phyloP scores from a whole-genome alignment of 2,888 invertebrate species.

The Cephus sareptanus region DNA sequence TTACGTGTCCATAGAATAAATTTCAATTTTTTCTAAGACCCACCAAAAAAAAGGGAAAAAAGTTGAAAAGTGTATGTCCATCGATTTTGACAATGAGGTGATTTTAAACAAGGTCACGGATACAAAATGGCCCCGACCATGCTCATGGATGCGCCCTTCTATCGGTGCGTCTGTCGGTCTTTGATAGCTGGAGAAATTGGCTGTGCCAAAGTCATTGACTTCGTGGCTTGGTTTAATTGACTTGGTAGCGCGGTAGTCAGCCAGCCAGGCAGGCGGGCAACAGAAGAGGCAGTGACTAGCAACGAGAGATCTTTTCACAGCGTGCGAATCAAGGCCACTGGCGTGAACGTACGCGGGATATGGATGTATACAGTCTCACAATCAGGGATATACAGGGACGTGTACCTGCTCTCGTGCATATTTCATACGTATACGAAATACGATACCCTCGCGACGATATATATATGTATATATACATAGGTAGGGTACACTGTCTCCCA shows the following conservation, averaged over 20 bases:
- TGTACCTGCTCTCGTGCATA: not conserved
- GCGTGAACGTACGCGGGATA: not conserved
- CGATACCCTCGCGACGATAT: not conserved
- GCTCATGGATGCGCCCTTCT: no score
- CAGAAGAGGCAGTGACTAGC: no score
- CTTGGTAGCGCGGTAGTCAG: constrained; percentile 18
- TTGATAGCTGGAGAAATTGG: constrained; percentile 2
- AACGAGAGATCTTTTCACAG: constrained; percentile 44
- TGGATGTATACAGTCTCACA: not conserved
- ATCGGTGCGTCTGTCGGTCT: no score
- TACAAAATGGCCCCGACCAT: no score
- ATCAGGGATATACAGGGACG: not conserved
- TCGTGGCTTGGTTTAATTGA: constrained; percentile 56
- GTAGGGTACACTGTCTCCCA: not conserved
- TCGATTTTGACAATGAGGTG: no score
- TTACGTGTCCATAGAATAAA: no score
- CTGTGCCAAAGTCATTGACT: constrained; percentile 50
- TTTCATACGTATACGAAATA: not conserved
- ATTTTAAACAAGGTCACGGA: no score
- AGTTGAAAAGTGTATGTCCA: no score
- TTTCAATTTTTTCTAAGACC: no score
- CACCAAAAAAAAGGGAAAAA: no score
- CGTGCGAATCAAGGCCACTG: constrained; percentile 48
- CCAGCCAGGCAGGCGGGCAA: no score
- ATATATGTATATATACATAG: no score